Evolutionary conservation across 1,140 invertebrate species (phyloP), one percentile per base, ranked within the genome.

Genomic region (Rhagoletis zephyria): DNA sequence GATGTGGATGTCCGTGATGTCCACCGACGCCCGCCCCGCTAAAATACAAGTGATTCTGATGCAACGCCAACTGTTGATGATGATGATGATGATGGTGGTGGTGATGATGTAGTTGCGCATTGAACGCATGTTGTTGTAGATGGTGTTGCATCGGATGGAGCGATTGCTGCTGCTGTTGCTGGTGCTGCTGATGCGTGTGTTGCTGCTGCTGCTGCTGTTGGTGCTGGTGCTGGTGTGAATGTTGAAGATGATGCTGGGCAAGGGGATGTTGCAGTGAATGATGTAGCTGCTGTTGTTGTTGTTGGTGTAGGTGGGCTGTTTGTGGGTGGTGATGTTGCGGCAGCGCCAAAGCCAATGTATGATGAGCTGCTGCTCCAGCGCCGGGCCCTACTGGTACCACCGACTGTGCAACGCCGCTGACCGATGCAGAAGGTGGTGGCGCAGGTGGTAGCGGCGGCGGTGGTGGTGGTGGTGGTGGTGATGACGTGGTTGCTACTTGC

Each of bases 1-100:
- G 91, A 56, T 90, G 90, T 40, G 89, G 90, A 67, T 81, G 74
- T 5, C 48, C 74, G 9, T 19, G 74, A 81, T 81, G 74, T 1
- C 74, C 87, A 10, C 61, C 90, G 86, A 92, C 85, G 63, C 89
- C 89, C 14, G 88, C 86, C 30, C 91, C 91, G 88, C 90, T 92
- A 87, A 92, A 92, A 88, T 91, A 92, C 88, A 92, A 88, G 90
- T 92, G 91, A 89, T 92, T 92, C 90, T 92, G 91, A 87, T 92
- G 91, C 90, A 92, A 90, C 86, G 91, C 90, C 89, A 92, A 87
- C 88, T 92, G 91, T 86, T 92, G 91, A 87, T 92, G 91, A 88
- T 92, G 91, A 60, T 92, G 91, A 74, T 91, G 91, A 70, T 92
- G 91, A 70, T 92, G 91, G 64, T 92, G 91, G 61, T 92, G 91